Percentiles rank a stretch among this genome's conserved stretches.
Conservation (phyloP, 2,797 vertebrate genomes). For the Sparidentex hasta region DNA sequence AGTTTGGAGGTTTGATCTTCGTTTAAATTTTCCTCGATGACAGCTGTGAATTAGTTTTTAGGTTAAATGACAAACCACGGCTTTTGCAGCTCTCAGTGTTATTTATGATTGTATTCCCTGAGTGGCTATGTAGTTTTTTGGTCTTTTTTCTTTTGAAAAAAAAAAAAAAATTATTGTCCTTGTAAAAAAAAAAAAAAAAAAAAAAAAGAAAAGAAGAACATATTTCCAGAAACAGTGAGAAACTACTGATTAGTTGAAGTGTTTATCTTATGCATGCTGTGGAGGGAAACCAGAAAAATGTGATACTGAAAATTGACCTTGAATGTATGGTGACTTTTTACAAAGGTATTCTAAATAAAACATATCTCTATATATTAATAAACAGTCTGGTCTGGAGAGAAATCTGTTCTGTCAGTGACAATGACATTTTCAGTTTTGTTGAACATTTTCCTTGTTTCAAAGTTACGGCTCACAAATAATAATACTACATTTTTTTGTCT, state of each 20-base stretch:
- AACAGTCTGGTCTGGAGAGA: constrained; percentile 85
- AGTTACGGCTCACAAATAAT: constrained; percentile 13
- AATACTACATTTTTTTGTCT: neutral
- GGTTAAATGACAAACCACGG: constrained; percentile 55
- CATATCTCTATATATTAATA: constrained; percentile 91
- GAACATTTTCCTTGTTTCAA: constrained; percentile 22
- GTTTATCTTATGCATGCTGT: constrained; percentile 89
- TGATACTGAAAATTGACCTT: constrained; percentile 85
- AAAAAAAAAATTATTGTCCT: constrained; percentile 75
- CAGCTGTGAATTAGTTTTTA: constrained; percentile 73
- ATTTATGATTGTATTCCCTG: constrained; percentile 81
- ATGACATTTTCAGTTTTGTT: constrained; percentile 58
- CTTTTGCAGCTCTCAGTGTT: constrained; percentile 78
- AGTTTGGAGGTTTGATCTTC: constrained; percentile 44
- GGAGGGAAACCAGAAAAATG: constrained; percentile 84
- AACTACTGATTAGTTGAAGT: constrained; percentile 76
- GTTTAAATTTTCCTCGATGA: constrained; percentile 53
- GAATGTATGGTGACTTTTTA: constrained; percentile 92
- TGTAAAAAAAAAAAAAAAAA: constrained; percentile 69
- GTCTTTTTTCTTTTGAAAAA: constrained; percentile 60
- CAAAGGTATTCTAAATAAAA: constrained; percentile 89
- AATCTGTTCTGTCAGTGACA: constrained; percentile 76
- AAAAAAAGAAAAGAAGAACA: constrained; percentile 23
- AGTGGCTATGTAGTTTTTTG: constrained; percentile 83
- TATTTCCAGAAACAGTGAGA: constrained; percentile 78